Base-by-base conservation (phyloP, 2,113 vertebrate genomes). In the Dicerorhinus sumatrensis region DNA sequence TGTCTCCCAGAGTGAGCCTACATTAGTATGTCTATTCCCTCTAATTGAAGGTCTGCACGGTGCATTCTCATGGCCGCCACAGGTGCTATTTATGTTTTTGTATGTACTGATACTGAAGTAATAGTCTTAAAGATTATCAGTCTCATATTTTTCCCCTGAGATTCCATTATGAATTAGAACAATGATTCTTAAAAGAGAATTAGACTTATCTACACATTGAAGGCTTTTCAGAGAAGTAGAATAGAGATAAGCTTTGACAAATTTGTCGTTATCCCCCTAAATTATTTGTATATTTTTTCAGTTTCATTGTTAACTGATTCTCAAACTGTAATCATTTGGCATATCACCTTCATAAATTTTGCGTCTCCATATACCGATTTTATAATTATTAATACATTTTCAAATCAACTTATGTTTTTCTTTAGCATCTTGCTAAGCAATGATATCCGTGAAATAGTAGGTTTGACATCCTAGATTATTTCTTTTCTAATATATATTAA, bases 91-190 rank as follows among this genome's bases (percentile, higher is more conserved):
- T 97, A 42, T 89, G 14, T 95, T 33, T 39, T 65, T 85, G 3
- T 69, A 54, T 36, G 12, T 58, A 60, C 5, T 77, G 46, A 72
- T 67, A n/a, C 65, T 91, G 70, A 81, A 62, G 5, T 88, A 58
- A 58, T 91, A 93, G n/a, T 88, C 27, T 18, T 81, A 89, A 91
- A 95, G 67, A 69, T 75, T 84, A 63, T 77, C 39, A 83, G 31
- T 95, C 54, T 95, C 67, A 73, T 23, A 69, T 73, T 92, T 86
- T 92, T 29, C 31, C 42, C 20, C 36, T 62, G 36, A 82, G 62
- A 90, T 87, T 92, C 97, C 75, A 82, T 36, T 90, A 79, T 83
- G 54, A 86, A 83, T 96, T 92, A 90, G 65, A 96, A 79, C 25
- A 97, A 25, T 86, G 79, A 70, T 93, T 94, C 58, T 89, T 94